Percentiles rank a stretch among this genome's conserved stretches.
These are phyloP conservation scores for Zele albiditarsus DNA, from an alignment of 2,888 invertebrate genomes.

Conservation along the genomic window DNA sequence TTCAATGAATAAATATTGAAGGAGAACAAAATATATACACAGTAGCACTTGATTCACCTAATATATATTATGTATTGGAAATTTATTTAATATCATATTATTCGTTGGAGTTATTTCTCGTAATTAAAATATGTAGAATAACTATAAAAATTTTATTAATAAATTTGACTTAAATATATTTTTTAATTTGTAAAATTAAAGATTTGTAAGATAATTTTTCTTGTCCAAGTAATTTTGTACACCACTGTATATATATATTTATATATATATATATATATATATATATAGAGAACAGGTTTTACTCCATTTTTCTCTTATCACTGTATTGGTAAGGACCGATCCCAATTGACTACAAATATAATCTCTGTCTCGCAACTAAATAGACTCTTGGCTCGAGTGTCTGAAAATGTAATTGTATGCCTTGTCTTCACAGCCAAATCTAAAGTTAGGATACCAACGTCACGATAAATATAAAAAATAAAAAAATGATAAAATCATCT, in stretches of 20 bases:
- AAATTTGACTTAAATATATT: no score
- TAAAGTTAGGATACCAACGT: slow-evolving; percentile 49
- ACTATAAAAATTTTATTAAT: no score
- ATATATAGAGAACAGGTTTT: slow-evolving; percentile 4
- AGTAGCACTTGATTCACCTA: no score
- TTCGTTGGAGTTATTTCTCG: no score
- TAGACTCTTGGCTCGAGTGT: slow-evolving; percentile 41
- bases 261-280: background rate
- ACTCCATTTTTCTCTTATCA: background rate
- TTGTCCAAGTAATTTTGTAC: no score
- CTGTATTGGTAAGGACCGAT: slow-evolving; percentile 11
- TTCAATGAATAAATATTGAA: background rate
- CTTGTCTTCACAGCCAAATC: slow-evolving; percentile 51
- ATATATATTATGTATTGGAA: no score
- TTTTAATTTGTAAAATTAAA: no score
- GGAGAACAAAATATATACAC: no score
- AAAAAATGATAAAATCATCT: background rate
- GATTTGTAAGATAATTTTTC: no score
- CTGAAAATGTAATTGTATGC: slow-evolving; percentile 34
- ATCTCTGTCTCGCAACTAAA: slow-evolving; percentile 29
- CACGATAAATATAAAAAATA: background rate
- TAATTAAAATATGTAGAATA: no score
- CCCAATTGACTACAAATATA: slow-evolving; percentile 27
- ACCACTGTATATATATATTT: no score
- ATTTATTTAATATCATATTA: no score